phyloP scores from a whole-genome alignment of 2,797 vertebrate species.

The Alectoris magna region DNA sequence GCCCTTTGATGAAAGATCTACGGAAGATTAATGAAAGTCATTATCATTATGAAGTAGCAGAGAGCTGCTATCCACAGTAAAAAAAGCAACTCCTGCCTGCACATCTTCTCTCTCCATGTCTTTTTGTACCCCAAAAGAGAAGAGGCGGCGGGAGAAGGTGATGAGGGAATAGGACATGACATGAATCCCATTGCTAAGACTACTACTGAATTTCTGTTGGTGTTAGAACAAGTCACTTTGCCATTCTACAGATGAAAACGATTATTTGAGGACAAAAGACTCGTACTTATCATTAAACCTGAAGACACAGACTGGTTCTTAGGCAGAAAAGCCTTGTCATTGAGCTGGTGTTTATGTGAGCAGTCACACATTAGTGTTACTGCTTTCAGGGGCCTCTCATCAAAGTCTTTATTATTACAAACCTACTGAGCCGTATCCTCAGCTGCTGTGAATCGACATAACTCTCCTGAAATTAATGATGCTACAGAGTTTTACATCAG shows the following conservation, averaged over 20 bases:
- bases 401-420: conserved; percentile 64
- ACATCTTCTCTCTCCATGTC: not conserved
- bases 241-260: conserved; percentile 60
- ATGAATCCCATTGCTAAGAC: conserved; percentile 45
- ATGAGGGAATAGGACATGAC: conserved; percentile 50
- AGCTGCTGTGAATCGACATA: conserved; percentile 39
- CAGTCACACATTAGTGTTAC: conserved; percentile 59
- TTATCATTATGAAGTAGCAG: conserved; percentile 39
- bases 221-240: conserved; percentile 57
- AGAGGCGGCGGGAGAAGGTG: conserved; percentile 25
- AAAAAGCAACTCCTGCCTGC: conserved; percentile 46
- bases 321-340: conserved; percentile 68
- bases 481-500: conserved; percentile 15
- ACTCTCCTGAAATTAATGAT: conserved; percentile 50
- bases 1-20: conserved; percentile 6
- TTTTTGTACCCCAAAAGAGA: conserved; percentile 36
- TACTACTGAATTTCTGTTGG: conserved; percentile 60
- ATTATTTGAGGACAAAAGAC: conserved; percentile 70
- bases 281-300: conserved; percentile 66
- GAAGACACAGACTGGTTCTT: conserved; percentile 61
- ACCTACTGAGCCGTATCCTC: conserved; percentile 46
- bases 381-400: conserved; percentile 47
- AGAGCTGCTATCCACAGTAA: conserved; percentile 23
- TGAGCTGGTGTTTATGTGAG: conserved; percentile 68
- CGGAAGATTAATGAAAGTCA: conserved; percentile 66